These are phyloP conservation scores for Antheraea assamensis DNA, from an alignment of 2,888 invertebrate species.

Conservation along the genomic window DNA sequence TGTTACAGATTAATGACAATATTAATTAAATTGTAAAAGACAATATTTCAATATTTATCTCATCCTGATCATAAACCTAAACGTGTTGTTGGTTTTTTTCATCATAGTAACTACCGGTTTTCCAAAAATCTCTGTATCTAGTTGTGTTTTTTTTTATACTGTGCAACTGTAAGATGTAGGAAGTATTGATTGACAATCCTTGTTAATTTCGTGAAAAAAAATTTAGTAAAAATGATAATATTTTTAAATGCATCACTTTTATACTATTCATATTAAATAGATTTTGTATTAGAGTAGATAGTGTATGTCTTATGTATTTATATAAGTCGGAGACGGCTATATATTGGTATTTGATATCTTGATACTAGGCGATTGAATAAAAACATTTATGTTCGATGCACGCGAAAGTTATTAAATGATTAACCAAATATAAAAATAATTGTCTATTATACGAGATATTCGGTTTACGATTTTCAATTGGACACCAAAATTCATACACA, in stretches of 20 bases:
- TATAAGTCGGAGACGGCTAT: slow-evolving; percentile 33
- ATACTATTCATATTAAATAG: slow-evolving; percentile 60
- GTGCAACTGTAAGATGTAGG: background rate
- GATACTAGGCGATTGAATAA: background rate
- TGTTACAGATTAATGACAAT: no score
- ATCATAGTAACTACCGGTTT: no score
- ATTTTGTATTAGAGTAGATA: slow-evolving; percentile 62
- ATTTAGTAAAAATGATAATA: slow-evolving; percentile 32
- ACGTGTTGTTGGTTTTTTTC: no score
- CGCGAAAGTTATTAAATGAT: background rate
- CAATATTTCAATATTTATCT: background rate
- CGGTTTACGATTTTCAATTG: background rate
- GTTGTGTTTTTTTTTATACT: background rate
- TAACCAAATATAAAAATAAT: background rate
- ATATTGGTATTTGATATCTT: slow-evolving; percentile 3
- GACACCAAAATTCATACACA: background rate
- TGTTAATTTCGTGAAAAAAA: slow-evolving; percentile 28
- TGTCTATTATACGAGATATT: background rate
- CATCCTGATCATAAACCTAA: no score
- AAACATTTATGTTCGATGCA: background rate
- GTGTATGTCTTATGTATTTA: slow-evolving; percentile 41
- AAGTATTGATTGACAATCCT: background rate
- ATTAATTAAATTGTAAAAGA: no score
- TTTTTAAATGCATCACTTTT: slow-evolving; percentile 52
- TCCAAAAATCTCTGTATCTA: background rate